phyloP scores from a whole-genome alignment of 2,888 invertebrate genomes.

The Drosophila multiciliata region DNA sequence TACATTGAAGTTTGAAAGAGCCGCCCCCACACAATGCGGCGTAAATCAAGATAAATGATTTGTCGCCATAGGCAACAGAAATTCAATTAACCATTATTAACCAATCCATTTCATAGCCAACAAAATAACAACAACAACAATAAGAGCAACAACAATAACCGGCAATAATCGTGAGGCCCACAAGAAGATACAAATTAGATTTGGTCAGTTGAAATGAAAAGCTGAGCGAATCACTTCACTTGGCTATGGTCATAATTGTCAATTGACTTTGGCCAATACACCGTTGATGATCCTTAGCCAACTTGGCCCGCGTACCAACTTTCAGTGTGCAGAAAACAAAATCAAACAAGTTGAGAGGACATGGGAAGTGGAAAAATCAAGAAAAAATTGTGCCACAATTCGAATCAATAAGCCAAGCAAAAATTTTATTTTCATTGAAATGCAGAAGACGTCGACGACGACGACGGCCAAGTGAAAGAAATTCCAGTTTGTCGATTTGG shows the following conservation, averaged over 20 bases:
- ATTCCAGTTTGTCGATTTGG: constrained; percentile 67
- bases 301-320: neutral
- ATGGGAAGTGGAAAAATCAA: constrained; percentile 9
- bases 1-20: constrained; percentile 9
- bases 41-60: constrained; percentile 79
- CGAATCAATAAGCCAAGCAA: constrained; percentile 65
- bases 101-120: constrained; percentile 72
- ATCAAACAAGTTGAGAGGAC: constrained; percentile 24
- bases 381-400: constrained; percentile 62
- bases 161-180: constrained; percentile 56
- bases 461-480: constrained; percentile 72
- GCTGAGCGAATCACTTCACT: constrained; percentile 71
- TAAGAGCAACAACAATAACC: constrained; percentile 15
- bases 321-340: constrained; percentile 19
- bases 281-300: constrained; percentile 52
- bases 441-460: constrained; percentile 56
- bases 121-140: constrained; percentile 35
- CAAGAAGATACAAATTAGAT: constrained; percentile 55
- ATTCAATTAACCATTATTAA: constrained; percentile 82
- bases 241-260: constrained; percentile 81
- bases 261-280: constrained; percentile 82
- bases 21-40: constrained; percentile 67
- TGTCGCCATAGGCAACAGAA: constrained; percentile 77
- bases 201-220: constrained; percentile 59
- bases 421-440: constrained; percentile 76